Conservation (phyloP, 2,797 vertebrate genomes). For the Sebastes aleutianus region DNA sequence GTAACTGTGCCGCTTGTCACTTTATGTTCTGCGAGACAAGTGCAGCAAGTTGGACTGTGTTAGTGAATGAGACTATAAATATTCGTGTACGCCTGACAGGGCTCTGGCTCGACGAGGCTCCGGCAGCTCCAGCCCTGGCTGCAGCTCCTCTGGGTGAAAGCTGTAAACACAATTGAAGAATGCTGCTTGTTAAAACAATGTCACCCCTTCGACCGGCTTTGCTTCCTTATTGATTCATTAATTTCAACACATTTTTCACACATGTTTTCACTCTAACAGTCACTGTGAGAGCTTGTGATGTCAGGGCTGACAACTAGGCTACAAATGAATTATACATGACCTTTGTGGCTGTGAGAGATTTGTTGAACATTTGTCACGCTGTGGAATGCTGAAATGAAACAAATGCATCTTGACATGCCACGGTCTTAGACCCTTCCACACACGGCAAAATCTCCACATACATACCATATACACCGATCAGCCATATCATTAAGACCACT, state of each 20-base stretch:
- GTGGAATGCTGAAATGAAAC: neutral
- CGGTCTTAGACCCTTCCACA: neutral
- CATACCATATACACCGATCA: neutral
- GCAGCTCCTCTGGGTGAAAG: conserved; percentile 10
- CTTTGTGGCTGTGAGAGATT: neutral
- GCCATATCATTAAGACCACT: too few species aligned
- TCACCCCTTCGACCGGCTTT: neutral
- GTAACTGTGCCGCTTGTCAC: conserved; percentile 23
- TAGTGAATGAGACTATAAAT: conserved; percentile 36
- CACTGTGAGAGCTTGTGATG: neutral
- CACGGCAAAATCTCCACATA: neutral
- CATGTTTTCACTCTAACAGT: neutral
- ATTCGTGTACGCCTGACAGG: conserved; percentile 9
- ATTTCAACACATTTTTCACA: neutral
- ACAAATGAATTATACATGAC: conserved; percentile 27
- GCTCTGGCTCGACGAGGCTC: neutral
- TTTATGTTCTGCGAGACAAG: conserved; percentile 28
- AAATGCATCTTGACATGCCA: neutral
- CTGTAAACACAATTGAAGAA: conserved; percentile 21
- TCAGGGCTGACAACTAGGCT: neutral
- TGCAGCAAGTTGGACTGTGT: conserved; percentile 10
- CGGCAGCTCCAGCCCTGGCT: neutral
- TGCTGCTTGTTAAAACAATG: conserved; percentile 36
- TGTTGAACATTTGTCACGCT: conserved; percentile 13
- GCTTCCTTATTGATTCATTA: conserved; percentile 33